Base-by-base conservation (phyloP, 1,140 invertebrate genomes). In the Brachionus koreanus region DNA sequence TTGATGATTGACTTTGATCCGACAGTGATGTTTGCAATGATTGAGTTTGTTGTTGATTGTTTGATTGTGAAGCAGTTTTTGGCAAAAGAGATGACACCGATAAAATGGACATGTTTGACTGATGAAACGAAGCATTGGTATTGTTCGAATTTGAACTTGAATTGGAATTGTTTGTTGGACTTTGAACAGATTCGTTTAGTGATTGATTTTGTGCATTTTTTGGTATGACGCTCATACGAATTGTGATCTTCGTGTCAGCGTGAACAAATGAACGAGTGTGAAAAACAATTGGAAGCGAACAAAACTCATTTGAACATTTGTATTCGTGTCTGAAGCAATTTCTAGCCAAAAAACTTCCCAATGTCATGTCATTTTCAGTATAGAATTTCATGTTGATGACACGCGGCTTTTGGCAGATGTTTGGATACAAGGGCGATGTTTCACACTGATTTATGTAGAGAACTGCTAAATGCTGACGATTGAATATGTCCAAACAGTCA, bases 331-430 rank as follows among this genome's bases (percentile, higher is more conserved):
- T 57, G 25, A 79, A 79, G 87, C 96, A 98, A 86, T 96, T 97
- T 67, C 93, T 91, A 87, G 97, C 94, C 2, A 99, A 89, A 87
- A 98, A 99, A 83, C 92, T 93, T 49, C 96, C 97, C 4, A 99
- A 87, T 3, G 96, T 93, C 83, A 98, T 97, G 87, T 99, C 97
- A 85, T 96, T 94, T 16, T 91, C 90, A 0, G 94, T 95, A 88
- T 98, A 98, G 87, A 97, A 94, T 84, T 96, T 93, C 94, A 98
- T 98, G 67, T 92, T 92, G 0, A 96, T 92, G 19, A 95, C 91
- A 92, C 93, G 93, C 85, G 95, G 95, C 85, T 93, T 93, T 3
- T 96, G 93, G 86, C 95, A 96, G 86, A 94, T 96, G 61, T 92
- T 92, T 13, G 94, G 94, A 10, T 92, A 91, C 85, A 95, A 93